These are phyloP conservation scores for Phyllotis vaccarum DNA, from an alignment of 2,797 vertebrate genomes.

Conservation along the genomic window DNA sequence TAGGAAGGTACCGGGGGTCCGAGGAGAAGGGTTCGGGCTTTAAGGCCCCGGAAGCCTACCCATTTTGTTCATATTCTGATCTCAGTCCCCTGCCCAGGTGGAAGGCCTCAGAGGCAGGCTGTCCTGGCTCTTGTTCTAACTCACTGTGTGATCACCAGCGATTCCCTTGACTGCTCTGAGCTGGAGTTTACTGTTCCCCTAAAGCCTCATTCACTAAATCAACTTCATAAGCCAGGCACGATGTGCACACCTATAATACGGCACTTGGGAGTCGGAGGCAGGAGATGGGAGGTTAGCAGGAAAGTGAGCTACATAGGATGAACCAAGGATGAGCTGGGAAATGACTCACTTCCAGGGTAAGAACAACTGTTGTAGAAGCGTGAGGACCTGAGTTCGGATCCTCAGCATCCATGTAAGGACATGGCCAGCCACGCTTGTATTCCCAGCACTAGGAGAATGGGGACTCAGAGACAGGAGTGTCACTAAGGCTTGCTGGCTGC, in stretches of 20 bases:
- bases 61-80: too few species aligned
- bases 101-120: not conserved
- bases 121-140: not conserved
- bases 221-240: not conserved
- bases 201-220: not conserved
- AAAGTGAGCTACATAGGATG: too few species aligned
- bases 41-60: not conserved
- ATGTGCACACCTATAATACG: not conserved
- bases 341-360: not conserved
- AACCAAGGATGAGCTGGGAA: not conserved
- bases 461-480: not conserved
- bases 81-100: not conserved
- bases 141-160: not conserved
- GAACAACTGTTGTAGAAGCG: not conserved
- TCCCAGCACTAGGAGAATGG: not conserved
- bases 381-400: not conserved
- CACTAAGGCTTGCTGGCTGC: not conserved
- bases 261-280: not conserved
- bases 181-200: not conserved
- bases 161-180: slow-evolving; percentile 39
- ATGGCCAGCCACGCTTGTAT: too few species aligned
- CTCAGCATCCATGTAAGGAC: not conserved
- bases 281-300: not conserved
- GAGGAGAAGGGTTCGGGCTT: not conserved
- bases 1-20: not conserved